Evolutionary conservation across 2,113 vertebrate species (phyloP).

Genomic region (Synchiropus splendidus): DNA sequence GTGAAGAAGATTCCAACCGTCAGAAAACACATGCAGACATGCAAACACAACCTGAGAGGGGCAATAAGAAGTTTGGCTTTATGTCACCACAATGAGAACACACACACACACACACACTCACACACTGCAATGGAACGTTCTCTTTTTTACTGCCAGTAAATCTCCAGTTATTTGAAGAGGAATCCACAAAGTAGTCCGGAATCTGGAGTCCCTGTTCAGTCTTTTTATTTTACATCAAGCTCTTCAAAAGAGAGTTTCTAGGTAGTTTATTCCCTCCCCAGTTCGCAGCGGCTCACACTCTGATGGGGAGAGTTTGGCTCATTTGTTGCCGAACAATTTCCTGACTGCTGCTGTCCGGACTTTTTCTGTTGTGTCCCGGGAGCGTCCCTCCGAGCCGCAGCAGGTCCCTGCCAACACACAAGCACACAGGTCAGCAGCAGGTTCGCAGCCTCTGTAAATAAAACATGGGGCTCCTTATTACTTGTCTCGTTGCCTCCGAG

Average conservation of each 20-base stretch:
- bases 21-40: conserved; percentile 71
- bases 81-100: conserved; percentile 54
- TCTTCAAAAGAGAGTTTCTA: conserved; percentile 41
- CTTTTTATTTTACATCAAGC: conserved; percentile 46
- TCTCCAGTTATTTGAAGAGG: conserved; percentile 11
- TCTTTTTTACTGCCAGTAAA: conserved; percentile 34
- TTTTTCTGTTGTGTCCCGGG: conserved; percentile 72
- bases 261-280: conserved; percentile 28
- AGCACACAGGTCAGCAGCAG: conserved; percentile 27
- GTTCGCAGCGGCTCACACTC: conserved; percentile 42
- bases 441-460: conserved; percentile 28
- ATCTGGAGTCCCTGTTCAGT: conserved; percentile 12
- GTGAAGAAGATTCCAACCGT: conserved; percentile 41
- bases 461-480: conserved; percentile 18
- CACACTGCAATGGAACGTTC: conserved; percentile 33
- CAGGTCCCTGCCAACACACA: conserved; percentile 61
- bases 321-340: conserved; percentile 67
- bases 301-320: conserved; percentile 71
- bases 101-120: conserved; percentile 33
- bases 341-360: conserved; percentile 54
- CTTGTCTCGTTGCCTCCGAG: no score
- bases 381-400: conserved; percentile 67
- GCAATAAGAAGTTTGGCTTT: conserved; percentile 55
- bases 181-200: conserved; percentile 20
- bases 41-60: conserved; percentile 74